Evolutionary conservation across 2,797 vertebrate species (phyloP), one percentile per base, ranked within the genome.

Genomic region (Chanos chanos): DNA sequence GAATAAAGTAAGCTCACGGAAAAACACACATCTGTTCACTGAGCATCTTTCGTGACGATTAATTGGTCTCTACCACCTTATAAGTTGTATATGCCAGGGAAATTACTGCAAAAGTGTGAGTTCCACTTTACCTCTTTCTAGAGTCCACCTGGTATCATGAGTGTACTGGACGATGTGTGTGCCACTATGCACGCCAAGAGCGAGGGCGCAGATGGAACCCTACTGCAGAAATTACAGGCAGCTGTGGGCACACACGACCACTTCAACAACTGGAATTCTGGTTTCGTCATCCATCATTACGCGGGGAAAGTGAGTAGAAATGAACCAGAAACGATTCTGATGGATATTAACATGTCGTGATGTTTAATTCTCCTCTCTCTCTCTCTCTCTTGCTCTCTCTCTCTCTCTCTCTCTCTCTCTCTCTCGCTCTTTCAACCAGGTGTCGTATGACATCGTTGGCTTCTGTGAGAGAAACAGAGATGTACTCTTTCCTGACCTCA

Each of bases 391-490:
- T 18, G 9, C 39, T 1, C 9, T 0, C 41, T 18, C 56, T 34
- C n/a, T 49, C 18, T 9, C 39, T 1, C 21, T 9, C 30, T 1
- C 40, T 39, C 0, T 61, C 6, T 69, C 9, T 0, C 41, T 18
- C 56, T 34, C n/a, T 49, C 18, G 9, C 39, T 1, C n/a, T n/a
- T n/a, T 37, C 49, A 44, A 34, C 16, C 81, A 99, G 95, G 96
- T 98, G 45, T 98, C 94, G 3, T 99, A 99, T 0, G 91, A 96
- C 0, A 87, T 94, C 72, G 91, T 66, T 0, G 94, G 96, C 63
- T 99, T 98, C 85, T 99, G 95, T 1, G 96, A 99, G 78, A 88
- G 93, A 52, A 99, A 99, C 77, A 75, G 96, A 0, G 96, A 99
- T 0, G 96, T 99, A 37, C 92, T 99, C 15, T 99, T 99, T 78